Evolutionary conservation across 2,888 invertebrate species (phyloP), one percentile per base, ranked within the genome.

Genomic region (Agapostemon virescens): DNA sequence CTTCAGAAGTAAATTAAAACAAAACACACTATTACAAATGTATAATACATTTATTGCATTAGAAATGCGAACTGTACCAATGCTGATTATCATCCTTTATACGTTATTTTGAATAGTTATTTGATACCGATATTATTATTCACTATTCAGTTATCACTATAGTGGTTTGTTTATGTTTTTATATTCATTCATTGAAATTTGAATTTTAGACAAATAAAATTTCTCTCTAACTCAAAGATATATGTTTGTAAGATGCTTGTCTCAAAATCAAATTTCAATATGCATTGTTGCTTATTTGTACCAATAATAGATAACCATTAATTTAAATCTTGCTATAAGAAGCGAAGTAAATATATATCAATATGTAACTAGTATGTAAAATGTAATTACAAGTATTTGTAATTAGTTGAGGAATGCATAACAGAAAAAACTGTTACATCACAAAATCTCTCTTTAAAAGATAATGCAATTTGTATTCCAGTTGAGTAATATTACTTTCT

Each of bases 1-100:
- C 91, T 72, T 86, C 90, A 73, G 91, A 92, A 84, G 85, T 86
- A 77, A 90, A 88, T 79, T 90, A 79, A 89, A 85, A 67, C 55
- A 74, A 69, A 38, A 68, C 45, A 64, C 66, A 79, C 70, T 82
- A 38, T 70, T 78, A 76, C 82, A 78, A 70, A 72, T 30, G 26
- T 74, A 58, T 70, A 81, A 63, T 68, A 76, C 42, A 40, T 74
- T 55, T 70, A 55, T 67, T 42, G 69, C 71, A 69, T 64, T 67
- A 40, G 17, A 70, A 81, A 79, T 70, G 81, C 70, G 73, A 74
- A 64, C 77, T 76, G 58, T 77, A 73, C 26, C 30, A 75, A 81
- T 38, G 33, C 61, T 75, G 49, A 80, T 83, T 67, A 64, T 68
- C 52, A 74, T 40, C 20, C 52, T 72, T 63, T 82, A 40, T 75